A percentile compares a stretch with the other conserved stretches of the same genome.
Evolutionary conservation across 2,797 vertebrate species (phyloP).

Genomic region (Petrocephalus sullivani): DNA sequence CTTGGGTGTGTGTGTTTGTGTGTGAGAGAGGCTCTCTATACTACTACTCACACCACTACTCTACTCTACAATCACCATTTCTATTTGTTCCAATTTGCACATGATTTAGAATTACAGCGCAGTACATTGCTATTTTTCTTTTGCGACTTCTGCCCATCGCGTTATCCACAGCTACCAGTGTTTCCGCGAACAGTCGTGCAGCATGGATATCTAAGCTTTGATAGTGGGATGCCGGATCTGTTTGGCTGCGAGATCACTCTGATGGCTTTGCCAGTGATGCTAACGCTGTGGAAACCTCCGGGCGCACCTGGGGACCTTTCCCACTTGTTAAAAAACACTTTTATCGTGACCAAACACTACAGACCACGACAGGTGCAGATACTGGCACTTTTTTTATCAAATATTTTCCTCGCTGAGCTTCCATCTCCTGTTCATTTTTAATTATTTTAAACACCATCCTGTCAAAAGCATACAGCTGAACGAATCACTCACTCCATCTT

Average conservation of each 20-base stretch:
- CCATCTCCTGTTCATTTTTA: neutral
- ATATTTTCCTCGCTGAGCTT: neutral
- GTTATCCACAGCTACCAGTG: neutral
- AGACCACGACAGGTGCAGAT: neutral
- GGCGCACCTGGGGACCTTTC: neutral
- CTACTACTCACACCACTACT: neutral
- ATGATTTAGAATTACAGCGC: neutral
- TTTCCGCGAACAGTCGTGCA: slow-evolving; percentile 17
- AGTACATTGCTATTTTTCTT: neutral
- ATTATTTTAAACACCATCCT: neutral
- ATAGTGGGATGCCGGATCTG: slow-evolving; percentile 32
- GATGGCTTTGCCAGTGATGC: neutral
- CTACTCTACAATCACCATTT: neutral
- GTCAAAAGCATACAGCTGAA: neutral
- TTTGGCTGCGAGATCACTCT: neutral
- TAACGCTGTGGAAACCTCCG: neutral
- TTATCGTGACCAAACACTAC: neutral
- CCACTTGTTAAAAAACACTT: neutral
- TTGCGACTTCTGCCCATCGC: neutral
- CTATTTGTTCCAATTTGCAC: neutral
- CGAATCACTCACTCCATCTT: neutral
- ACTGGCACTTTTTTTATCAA: neutral
- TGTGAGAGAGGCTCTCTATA: neutral
- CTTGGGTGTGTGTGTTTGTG: neutral
- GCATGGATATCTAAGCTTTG: slow-evolving; percentile 43